A percentile compares a stretch with the other conserved stretches of the same genome.
Conservation (phyloP, 2,113 vertebrate genomes). For the Microcebus griseorufus region DNA sequence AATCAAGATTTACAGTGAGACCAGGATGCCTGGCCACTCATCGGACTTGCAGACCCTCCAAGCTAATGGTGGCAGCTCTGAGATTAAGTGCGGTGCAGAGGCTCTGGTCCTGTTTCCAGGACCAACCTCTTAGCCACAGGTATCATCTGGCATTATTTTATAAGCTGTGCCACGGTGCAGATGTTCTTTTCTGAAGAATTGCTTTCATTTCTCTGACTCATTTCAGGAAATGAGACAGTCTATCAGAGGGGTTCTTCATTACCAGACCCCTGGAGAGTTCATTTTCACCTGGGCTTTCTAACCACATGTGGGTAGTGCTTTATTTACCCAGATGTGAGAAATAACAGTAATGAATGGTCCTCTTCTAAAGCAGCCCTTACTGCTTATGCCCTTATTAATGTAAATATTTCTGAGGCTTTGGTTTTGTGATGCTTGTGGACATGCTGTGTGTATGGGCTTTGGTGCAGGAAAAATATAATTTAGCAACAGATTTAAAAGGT, state of each 20-base stretch:
- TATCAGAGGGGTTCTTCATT: constrained; percentile 21
- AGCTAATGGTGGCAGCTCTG: neutral
- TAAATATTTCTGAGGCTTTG: constrained; percentile 64
- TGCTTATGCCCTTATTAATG: constrained; percentile 48
- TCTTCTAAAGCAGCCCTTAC: constrained; percentile 53
- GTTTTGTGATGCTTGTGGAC: constrained; percentile 50
- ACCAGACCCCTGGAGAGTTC: constrained; percentile 55
- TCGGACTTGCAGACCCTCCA: constrained; percentile 20
- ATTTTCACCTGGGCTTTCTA: constrained; percentile 67
- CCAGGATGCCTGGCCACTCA: neutral
- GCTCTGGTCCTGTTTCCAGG: neutral
- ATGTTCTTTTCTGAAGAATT: constrained; percentile 60
- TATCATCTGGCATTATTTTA: constrained; percentile 33
- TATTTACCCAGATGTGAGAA: constrained; percentile 79
- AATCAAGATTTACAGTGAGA: constrained; percentile 36
- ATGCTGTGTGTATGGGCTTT: constrained; percentile 44
- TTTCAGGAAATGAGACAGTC: constrained; percentile 53
- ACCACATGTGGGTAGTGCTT: constrained; percentile 62
- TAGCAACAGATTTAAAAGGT: constrained; percentile 69
- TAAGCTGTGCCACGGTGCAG: constrained; percentile 1
- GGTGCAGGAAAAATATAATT: constrained; percentile 64
- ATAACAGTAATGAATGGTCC: constrained; percentile 38
- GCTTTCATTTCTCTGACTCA: constrained; percentile 24
- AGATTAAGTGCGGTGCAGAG: neutral
- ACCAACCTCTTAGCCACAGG: neutral